Base-by-base conservation (phyloP, 1,140 invertebrate species). In the Macrostomum lignano region DNA sequence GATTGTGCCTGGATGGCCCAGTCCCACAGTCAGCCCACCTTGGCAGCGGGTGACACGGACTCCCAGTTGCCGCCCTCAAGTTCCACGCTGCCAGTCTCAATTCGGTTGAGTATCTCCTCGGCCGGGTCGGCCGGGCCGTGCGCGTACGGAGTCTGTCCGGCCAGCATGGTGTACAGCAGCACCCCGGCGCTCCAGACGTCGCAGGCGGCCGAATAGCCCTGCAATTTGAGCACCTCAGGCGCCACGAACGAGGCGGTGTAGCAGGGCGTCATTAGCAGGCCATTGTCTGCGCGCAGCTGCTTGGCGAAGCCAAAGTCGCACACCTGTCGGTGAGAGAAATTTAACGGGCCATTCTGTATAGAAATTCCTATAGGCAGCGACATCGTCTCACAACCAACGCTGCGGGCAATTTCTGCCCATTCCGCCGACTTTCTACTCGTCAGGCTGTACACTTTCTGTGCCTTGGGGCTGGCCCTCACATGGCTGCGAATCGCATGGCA, bases 241-340 rank as follows among this genome's bases (percentile, higher is more conserved):
- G 88, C 88, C 1, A 93, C 88, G 61, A 86, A 98, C 56, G 91
- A 88, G 3, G 84, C 84, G 7, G 88, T 96, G 49, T 94, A 96
- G 56, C 86, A 96, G 2, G 88, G 88, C 1, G 88, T 98, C 86
- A 96, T 96, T 9, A 98, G 61, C 4, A 98, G 63, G 14, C 84
- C 84, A 59, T 88, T 91, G 48, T 86, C 79, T 25, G 81, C 79
- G 31, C 81, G 62, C 36, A 94, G 63, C 52, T 94, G 86, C 58
- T 94, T 96, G 3, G 88, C 84, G 54, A 96, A 84, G 26, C 88
- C 88, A 62, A 93, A 81, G 64, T 91, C 82, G 56, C 78, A 81
- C 33, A 78, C n/a, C n/a, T n/a, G n/a, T n/a, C n/a, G n/a, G n/a
- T n/a, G n/a, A n/a, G n/a, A n/a, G n/a, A n/a, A n/a, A n/a, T n/a